Evolutionary conservation across 2,797 vertebrate genomes (phyloP).

Genomic region (Coranthus polyacanthus): DNA sequence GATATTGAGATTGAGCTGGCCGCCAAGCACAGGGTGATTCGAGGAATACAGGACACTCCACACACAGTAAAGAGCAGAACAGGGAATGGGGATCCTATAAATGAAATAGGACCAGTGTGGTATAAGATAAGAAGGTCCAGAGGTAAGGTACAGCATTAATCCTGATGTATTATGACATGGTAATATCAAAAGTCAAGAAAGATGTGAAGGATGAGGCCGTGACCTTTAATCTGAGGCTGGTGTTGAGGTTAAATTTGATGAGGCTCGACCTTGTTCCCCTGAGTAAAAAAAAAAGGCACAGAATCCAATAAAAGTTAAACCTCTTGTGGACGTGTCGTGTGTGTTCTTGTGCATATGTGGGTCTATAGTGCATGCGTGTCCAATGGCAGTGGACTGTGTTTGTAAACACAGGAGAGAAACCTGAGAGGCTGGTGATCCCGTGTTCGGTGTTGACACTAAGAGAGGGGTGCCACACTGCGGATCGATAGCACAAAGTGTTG

Average conservation of each 20-base stretch:
- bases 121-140: constrained; percentile 71
- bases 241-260: constrained; percentile 74
- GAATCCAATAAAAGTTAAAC: constrained; percentile 72
- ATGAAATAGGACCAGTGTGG: constrained; percentile 63
- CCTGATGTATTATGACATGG: constrained; percentile 75
- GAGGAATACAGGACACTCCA: constrained; percentile 70
- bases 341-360: constrained; percentile 3
- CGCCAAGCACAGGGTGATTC: constrained; percentile 72
- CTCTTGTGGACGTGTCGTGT: constrained; percentile 26
- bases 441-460: constrained; percentile 71
- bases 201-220: constrained; percentile 67
- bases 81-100: constrained; percentile 61
- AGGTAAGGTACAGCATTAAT: constrained; percentile 68
- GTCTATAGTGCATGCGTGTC: constrained; percentile 39
- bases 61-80: constrained; percentile 51
- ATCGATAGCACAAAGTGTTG: constrained; percentile 75
- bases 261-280: constrained; percentile 65
- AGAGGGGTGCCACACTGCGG: constrained; percentile 67
- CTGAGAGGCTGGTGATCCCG: constrained; percentile 68
- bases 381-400: constrained; percentile 64
- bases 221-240: constrained; percentile 69
- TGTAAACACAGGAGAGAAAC: constrained; percentile 79
- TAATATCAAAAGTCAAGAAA: constrained; percentile 75
- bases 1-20: constrained; percentile 83
- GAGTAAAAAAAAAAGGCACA: constrained; percentile 54